Conservation (phyloP, 2,113 vertebrate genomes). For the Hippopotamus amphibius region DNA sequence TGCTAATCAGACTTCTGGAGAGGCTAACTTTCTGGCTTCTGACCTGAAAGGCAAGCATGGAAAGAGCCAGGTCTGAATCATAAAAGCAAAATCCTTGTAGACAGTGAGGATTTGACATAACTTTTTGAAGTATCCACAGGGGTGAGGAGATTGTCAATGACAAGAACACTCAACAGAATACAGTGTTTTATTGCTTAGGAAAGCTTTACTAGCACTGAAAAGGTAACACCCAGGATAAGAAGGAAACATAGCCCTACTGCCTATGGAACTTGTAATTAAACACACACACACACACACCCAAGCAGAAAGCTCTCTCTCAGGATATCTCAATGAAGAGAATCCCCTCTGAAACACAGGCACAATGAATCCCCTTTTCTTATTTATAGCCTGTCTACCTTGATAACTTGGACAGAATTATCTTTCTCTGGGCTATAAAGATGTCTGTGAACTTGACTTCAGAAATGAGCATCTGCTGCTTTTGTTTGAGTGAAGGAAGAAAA, state of each 20-base stretch:
- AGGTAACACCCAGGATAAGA: not conserved
- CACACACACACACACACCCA: not conserved
- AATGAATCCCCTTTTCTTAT: not conserved
- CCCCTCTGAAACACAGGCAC: not conserved
- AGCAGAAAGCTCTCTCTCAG: not conserved
- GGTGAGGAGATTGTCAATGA: constrained; percentile 46
- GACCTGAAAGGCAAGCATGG: constrained; percentile 34
- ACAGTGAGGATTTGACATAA: constrained; percentile 34
- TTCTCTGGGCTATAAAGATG: not conserved
- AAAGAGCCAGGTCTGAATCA: constrained; percentile 37
- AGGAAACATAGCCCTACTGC: not conserved
- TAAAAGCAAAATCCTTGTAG: constrained; percentile 41
- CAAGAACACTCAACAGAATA: constrained; percentile 29
- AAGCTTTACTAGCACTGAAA: not conserved
- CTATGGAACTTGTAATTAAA: not conserved
- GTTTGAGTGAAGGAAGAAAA: not conserved
- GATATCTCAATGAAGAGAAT: not conserved
- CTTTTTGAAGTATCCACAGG: constrained; percentile 66
- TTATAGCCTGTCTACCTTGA: not conserved
- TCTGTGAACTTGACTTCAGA: not conserved
- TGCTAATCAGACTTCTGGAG: constrained; percentile 63
- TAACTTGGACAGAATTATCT: not conserved
- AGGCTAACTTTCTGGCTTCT: constrained; percentile 54
- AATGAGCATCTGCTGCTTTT: not conserved
- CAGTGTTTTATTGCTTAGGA: constrained; percentile 27